These are phyloP conservation scores for Lophura nycthemera DNA, from an alignment of 2,113 vertebrate species.

Conservation along the genomic window DNA sequence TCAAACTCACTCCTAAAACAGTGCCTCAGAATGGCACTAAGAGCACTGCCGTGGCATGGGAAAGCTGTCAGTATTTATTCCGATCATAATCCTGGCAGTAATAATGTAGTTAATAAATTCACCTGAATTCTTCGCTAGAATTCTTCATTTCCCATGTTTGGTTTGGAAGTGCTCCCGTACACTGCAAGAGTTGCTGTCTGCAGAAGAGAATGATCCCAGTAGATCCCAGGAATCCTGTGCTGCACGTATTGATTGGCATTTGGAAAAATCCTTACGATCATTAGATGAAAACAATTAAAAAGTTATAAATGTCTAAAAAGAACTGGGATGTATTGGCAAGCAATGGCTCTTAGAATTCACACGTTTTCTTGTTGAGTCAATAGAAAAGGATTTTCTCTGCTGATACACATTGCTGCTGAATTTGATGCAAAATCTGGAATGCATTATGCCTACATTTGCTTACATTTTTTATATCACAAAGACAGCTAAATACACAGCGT, in stretches of 20 bases:
- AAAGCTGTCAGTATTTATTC: slow-evolving; percentile 55
- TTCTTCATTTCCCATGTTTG: slow-evolving; percentile 39
- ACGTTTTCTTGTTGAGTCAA: slow-evolving; percentile 58
- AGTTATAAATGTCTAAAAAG: slow-evolving; percentile 12
- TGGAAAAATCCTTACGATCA: slow-evolving; percentile 1
- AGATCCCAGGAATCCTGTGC: not conserved
- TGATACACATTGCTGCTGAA: slow-evolving; percentile 50
- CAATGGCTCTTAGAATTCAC: slow-evolving; percentile 23
- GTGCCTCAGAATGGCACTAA: slow-evolving; percentile 30
- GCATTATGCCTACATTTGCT: slow-evolving; percentile 32
- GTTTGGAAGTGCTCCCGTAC: not conserved
- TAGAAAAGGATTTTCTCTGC: slow-evolving; percentile 35
- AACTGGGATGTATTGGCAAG: slow-evolving; percentile 24
- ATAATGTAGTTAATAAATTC: slow-evolving; percentile 54
- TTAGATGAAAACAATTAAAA: not conserved
- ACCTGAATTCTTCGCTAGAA: slow-evolving; percentile 47
- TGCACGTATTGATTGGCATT: not conserved
- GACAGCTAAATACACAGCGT: slow-evolving; percentile 13
- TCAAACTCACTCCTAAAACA: slow-evolving; percentile 10
- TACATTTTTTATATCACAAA: not conserved
- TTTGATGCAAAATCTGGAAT: slow-evolving; percentile 39
- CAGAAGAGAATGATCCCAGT: not conserved
- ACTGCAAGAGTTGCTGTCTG: not conserved
- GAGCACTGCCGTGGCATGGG: not conserved
- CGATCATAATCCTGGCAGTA: slow-evolving; percentile 47